phyloP scores from a whole-genome alignment of 2,113 vertebrate species.

The Strigops habroptila region DNA sequence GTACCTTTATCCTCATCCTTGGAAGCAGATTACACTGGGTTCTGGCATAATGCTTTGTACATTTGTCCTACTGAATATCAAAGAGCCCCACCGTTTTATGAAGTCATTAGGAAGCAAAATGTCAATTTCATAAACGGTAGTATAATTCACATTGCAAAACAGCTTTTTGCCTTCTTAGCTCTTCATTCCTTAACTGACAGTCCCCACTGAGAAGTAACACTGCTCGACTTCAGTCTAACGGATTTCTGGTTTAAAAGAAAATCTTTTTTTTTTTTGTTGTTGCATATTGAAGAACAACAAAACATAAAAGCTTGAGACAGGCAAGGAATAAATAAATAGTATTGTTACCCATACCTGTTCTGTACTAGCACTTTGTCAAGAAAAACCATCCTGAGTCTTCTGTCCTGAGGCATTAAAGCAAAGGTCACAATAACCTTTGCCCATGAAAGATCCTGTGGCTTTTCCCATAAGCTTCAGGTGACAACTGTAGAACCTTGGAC shows the following conservation, averaged over 20 bases:
- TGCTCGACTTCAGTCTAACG: neutral
- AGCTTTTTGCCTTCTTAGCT: neutral
- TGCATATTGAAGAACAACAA: neutral
- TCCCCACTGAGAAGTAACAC: neutral
- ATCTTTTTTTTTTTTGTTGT: neutral
- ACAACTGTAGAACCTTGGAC: neutral
- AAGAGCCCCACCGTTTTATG: neutral
- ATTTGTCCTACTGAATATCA: neutral
- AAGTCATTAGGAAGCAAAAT: neutral
- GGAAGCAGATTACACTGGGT: neutral
- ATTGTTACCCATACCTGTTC: neutral
- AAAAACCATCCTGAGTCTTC: neutral
- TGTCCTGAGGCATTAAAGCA: neutral
- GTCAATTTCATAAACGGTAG: neutral
- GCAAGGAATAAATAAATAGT: neutral
- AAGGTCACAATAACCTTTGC: neutral
- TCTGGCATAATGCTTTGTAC: neutral
- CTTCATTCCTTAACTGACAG: neutral
- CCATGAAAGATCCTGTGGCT: neutral
- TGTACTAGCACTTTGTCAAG: neutral
- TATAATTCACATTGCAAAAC: neutral
- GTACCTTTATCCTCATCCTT: neutral
- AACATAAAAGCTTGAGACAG: neutral
- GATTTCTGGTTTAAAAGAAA: neutral
- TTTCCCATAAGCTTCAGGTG: slow-evolving; percentile 24